Percentiles rank a stretch among this genome's conserved stretches.
Conservation (phyloP, 2,888 invertebrate genomes). For the Eilema griseolum region DNA sequence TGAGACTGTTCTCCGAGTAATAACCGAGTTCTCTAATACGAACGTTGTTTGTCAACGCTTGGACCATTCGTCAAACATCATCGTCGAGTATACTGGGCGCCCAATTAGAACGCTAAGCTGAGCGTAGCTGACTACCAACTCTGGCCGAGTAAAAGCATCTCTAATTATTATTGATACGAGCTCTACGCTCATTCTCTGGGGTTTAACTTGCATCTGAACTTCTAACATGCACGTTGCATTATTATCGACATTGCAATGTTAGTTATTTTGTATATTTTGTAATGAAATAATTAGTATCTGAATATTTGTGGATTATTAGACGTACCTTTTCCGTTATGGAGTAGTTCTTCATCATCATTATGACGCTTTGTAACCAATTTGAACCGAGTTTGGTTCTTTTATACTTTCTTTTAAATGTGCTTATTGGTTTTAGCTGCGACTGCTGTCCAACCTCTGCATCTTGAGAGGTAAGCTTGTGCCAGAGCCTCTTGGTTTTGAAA, state of each 20-base stretch:
- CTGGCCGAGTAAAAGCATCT: slow-evolving; percentile 58
- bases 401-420: too few species aligned
- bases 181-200: slow-evolving; percentile 45
- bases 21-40: slow-evolving; percentile 42
- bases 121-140: slow-evolving; percentile 57
- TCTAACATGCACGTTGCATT: slow-evolving; percentile 34
- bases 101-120: slow-evolving; percentile 57
- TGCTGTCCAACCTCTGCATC: too few species aligned
- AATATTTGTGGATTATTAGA: slow-evolving; percentile 22
- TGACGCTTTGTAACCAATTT: too few species aligned
- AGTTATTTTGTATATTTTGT: slow-evolving; percentile 31
- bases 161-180: slow-evolving; percentile 64
- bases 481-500: too few species aligned
- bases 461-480: too few species aligned
- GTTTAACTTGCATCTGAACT: slow-evolving; percentile 45
- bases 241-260: slow-evolving; percentile 38
- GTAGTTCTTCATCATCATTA: too few species aligned
- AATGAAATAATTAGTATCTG: slow-evolving; percentile 30
- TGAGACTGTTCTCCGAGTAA: slow-evolving; percentile 34
- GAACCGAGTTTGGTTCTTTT: too few species aligned
- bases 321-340: neutral
- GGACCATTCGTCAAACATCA: slow-evolving; percentile 57
- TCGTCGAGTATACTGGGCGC: slow-evolving; percentile 43
- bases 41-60: slow-evolving; percentile 55
- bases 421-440: too few species aligned